These are phyloP conservation scores for Alviniconcha strummeri DNA, from an alignment of 2,888 invertebrate species.

Conservation along the genomic window DNA sequence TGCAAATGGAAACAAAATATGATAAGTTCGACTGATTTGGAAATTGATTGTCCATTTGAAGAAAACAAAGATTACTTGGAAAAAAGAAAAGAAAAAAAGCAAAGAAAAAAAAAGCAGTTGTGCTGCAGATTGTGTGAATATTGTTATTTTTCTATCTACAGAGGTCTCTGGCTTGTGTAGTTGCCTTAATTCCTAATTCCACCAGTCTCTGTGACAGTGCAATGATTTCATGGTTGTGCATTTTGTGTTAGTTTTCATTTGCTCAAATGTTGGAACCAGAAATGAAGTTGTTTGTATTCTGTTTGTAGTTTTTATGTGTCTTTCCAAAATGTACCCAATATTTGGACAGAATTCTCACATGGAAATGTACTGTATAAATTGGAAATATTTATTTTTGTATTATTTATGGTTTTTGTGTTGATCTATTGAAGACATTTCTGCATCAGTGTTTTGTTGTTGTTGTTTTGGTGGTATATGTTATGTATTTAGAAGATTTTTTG, in stretches of 20 bases:
- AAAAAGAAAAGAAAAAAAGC: no score
- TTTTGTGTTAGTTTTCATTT: conserved; percentile 27
- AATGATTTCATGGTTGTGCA: conserved; percentile 30
- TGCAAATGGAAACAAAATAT: no score
- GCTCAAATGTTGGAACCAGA: conserved; percentile 24
- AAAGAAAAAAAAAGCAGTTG: neutral
- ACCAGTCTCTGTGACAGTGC: conserved; percentile 24
- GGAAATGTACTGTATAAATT: conserved; percentile 19
- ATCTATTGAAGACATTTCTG: neutral
- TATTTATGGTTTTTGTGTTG: conserved; percentile 2
- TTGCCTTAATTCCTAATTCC: neutral
- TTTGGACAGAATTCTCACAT: conserved; percentile 28
- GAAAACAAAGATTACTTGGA: no score
- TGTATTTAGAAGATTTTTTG: neutral
- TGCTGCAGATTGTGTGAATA: neutral
- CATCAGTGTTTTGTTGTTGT: neutral
- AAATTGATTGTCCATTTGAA: no score
- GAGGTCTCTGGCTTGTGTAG: neutral
- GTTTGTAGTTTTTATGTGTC: neutral
- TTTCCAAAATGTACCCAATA: neutral
- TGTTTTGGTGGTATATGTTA: neutral
- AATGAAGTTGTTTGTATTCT: conserved; percentile 7
- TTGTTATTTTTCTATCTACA: neutral
- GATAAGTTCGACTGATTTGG: no score
- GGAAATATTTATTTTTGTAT: conserved; percentile 35